These are phyloP conservation scores for Luperina testacea DNA, from an alignment of 2,888 invertebrate species.

Conservation along the genomic window DNA sequence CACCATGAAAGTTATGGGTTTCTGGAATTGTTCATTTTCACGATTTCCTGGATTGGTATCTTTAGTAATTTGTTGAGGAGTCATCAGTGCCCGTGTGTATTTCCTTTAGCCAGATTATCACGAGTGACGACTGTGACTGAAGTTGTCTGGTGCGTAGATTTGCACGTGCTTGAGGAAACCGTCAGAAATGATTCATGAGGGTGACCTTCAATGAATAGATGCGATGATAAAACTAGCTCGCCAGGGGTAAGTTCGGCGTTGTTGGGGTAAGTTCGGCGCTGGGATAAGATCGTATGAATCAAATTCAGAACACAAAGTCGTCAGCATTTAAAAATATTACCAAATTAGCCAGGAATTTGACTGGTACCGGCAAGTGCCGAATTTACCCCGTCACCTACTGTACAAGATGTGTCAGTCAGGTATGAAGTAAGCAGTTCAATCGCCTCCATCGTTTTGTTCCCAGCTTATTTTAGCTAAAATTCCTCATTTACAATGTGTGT, in stretches of 20 bases:
- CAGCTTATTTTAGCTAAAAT: background rate
- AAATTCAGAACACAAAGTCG: background rate
- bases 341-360: background rate
- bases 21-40: conserved; percentile 30
- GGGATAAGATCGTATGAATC: background rate
- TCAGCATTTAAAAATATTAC: no score
- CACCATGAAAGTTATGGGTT: conserved; percentile 4
- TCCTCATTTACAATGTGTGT: background rate
- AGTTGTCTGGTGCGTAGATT: background rate
- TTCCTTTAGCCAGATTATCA: background rate
- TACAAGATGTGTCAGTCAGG: background rate
- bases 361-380: background rate
- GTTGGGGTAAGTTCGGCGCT: background rate
- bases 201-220: background rate
- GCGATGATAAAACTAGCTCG: background rate
- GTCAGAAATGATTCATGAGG: no score
- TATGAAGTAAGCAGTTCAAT: background rate
- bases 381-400: background rate
- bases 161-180: background rate
- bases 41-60: conserved; percentile 7
- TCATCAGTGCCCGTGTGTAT: no score
- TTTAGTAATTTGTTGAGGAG: conserved; percentile 3
- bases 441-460: no score
- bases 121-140: background rate
- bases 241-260: background rate